Percentiles rank a stretch among this genome's conserved stretches.
These are phyloP conservation scores for Falco punctatus DNA, from an alignment of 2,113 vertebrate genomes.

Conservation along the genomic window DNA sequence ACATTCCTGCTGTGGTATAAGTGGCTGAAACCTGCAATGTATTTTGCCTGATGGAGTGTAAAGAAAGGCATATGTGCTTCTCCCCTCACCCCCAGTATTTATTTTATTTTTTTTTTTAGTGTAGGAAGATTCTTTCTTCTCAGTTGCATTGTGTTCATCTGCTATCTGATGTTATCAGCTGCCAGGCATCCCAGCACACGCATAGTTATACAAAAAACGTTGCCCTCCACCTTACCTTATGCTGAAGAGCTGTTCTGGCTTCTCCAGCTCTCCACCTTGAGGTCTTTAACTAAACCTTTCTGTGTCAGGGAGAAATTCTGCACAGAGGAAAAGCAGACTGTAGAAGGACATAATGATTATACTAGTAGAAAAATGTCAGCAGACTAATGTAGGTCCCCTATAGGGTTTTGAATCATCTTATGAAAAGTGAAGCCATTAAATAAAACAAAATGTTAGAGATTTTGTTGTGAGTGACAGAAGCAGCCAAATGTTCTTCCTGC, in stretches of 20 bases:
- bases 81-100: neutral
- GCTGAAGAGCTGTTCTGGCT: neutral
- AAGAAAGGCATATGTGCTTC: neutral
- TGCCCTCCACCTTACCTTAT: neutral
- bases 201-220: neutral
- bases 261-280: neutral
- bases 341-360: conserved; percentile 55
- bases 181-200: neutral
- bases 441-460: conserved; percentile 62
- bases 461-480: conserved; percentile 61
- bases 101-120: neutral
- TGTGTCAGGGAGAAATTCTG: neutral
- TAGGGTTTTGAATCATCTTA: conserved; percentile 58
- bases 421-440: conserved; percentile 58
- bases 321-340: conserved; percentile 14
- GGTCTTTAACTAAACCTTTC: conserved; percentile 3
- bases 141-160: neutral
- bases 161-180: conserved; percentile 4
- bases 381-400: conserved; percentile 50
- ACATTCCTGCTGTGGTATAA: neutral
- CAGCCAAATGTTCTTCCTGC: conserved; percentile 56
- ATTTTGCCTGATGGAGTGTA: neutral
- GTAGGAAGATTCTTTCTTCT: neutral
- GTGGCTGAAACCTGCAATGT: neutral
- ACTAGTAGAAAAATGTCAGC: conserved; percentile 59